Percentiles rank a stretch among this genome's conserved stretches.
phyloP scores from a whole-genome alignment of 2,113 vertebrate species.

The Saccopteryx leptura region DNA sequence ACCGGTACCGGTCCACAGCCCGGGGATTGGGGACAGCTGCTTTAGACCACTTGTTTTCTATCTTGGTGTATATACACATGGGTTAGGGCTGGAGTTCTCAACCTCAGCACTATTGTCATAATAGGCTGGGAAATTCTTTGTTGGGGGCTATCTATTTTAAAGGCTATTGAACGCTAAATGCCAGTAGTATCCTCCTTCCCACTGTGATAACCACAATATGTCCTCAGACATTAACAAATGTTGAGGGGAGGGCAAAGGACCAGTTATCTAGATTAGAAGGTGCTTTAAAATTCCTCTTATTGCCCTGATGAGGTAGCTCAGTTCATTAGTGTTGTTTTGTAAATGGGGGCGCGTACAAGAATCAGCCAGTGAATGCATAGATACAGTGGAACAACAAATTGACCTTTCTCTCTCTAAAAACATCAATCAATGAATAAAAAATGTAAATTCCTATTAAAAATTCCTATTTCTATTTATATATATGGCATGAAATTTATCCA shows the following conservation, averaged over 20 bases:
- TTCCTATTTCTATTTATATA: not conserved
- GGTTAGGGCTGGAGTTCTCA: not conserved
- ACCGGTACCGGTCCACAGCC: too few species aligned
- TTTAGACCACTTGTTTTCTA: not conserved
- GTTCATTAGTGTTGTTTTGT: too few species aligned
- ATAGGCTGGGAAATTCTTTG: not conserved
- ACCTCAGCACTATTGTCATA: not conserved
- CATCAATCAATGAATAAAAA: too few species aligned
- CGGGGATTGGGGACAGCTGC: too few species aligned
- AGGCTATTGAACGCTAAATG: not conserved
- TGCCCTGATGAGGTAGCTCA: too few species aligned
- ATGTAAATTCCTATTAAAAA: not conserved
- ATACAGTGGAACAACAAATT: too few species aligned
- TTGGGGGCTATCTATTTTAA: not conserved
- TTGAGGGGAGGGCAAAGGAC: not conserved
- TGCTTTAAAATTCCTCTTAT: not conserved
- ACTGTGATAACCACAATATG: not conserved
- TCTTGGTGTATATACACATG: not conserved
- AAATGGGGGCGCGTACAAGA: too few species aligned
- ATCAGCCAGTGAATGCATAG: too few species aligned
- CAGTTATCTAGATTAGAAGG: slow-evolving; percentile 15
- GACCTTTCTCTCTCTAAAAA: too few species aligned
- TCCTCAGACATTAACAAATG: not conserved
- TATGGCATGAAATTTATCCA: not conserved
- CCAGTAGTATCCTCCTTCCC: too few species aligned